These are phyloP conservation scores for Drosophila cracens DNA, from an alignment of 2,888 invertebrate species.

Conservation along the genomic window DNA sequence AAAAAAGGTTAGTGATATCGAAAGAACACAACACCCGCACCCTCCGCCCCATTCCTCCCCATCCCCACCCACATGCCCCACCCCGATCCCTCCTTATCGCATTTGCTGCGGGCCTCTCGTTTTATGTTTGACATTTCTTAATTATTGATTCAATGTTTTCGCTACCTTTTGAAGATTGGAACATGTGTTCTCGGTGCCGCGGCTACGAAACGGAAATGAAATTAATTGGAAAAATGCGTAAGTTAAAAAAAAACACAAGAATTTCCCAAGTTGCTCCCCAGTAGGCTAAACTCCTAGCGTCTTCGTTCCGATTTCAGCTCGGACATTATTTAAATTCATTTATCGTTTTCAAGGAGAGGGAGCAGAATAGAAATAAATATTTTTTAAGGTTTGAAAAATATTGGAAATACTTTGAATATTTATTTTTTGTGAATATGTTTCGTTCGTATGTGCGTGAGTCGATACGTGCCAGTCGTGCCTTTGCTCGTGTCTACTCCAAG, in stretches of 20 bases:
- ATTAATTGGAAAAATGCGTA: slow-evolving; percentile 80
- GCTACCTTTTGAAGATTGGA: slow-evolving; percentile 84
- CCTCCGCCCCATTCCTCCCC: neutral
- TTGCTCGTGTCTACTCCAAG: slow-evolving; percentile 92
- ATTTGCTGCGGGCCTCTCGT: slow-evolving; percentile 56
- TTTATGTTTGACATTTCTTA: slow-evolving; percentile 82
- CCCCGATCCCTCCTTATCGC: slow-evolving; percentile 32
- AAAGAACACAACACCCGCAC: slow-evolving; percentile 29
- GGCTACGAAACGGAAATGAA: slow-evolving; percentile 71
- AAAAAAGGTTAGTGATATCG: slow-evolving; percentile 34
- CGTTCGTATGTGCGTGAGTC: slow-evolving; percentile 53
- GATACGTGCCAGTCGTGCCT: slow-evolving; percentile 29
- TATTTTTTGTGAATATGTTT: slow-evolving; percentile 45
- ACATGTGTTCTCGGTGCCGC: slow-evolving; percentile 65
- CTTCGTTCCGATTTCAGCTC: neutral
- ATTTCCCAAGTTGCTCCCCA: slow-evolving; percentile 11
- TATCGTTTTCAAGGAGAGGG: slow-evolving; percentile 31
- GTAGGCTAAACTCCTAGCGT: slow-evolving; percentile 28
- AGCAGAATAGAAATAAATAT: slow-evolving; percentile 22
- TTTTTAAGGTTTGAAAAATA: neutral
- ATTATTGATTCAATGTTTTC: slow-evolving; percentile 83
- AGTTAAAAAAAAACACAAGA: neutral
- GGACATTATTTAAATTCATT: slow-evolving; percentile 15
- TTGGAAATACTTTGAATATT: neutral
- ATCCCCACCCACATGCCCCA: slow-evolving; percentile 1